These are phyloP conservation scores for Trachemys scripta DNA, from an alignment of 2,113 vertebrate genomes.

Conservation along the genomic window DNA sequence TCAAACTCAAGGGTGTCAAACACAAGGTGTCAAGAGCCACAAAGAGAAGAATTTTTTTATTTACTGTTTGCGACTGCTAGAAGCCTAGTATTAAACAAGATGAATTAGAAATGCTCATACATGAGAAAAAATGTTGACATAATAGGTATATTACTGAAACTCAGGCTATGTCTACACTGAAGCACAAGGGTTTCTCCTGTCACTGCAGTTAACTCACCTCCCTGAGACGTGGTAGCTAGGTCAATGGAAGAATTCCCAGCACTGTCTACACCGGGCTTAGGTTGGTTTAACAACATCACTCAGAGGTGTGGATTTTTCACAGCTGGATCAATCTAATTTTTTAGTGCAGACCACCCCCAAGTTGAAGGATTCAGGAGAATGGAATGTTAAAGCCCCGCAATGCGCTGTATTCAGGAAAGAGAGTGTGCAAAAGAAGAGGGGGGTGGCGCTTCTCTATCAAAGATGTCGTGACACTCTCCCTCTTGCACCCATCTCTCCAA, in stretches of 20 bases:
- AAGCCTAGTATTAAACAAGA: background rate
- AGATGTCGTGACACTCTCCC: background rate
- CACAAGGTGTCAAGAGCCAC: background rate
- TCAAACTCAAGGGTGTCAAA: background rate
- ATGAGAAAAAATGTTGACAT: background rate
- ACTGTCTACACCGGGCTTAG: too few species aligned
- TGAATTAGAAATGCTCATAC: background rate
- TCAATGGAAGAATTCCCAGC: too few species aligned
- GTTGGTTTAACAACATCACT: too few species aligned
- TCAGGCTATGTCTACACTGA: too few species aligned
- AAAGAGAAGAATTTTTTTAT: fast-evolving
- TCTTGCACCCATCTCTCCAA: background rate
- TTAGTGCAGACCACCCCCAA: background rate
- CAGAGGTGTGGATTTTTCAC: too few species aligned
- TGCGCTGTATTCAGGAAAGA: background rate
- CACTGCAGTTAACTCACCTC: too few species aligned
- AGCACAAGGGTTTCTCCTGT: too few species aligned
- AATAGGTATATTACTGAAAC: background rate
- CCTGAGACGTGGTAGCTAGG: too few species aligned
- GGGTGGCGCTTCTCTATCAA: background rate
- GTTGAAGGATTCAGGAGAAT: background rate
- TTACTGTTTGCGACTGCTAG: background rate
- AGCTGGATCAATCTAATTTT: too few species aligned
- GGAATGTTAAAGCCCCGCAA: fast-evolving
- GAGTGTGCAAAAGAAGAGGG: background rate